A percentile compares a stretch with the other conserved stretches of the same genome.
Evolutionary conservation across 2,113 vertebrate genomes (phyloP).

Genomic region (Dicaeum eximium): DNA sequence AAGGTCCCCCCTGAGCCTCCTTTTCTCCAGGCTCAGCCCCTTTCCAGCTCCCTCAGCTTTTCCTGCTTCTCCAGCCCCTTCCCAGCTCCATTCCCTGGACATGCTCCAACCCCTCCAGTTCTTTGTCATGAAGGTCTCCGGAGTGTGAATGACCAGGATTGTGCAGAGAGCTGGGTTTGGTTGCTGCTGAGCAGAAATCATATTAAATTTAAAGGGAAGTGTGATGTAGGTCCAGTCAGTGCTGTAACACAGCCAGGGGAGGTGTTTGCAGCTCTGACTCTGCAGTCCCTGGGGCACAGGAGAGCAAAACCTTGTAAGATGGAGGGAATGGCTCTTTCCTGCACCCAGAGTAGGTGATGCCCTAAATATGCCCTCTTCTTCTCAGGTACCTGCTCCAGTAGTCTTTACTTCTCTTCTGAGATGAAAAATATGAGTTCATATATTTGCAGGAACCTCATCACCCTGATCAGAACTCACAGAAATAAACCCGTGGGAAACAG

Average conservation of each 20-base stretch:
- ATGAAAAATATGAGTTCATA: not conserved
- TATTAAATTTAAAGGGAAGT: not conserved
- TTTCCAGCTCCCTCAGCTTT: not conserved
- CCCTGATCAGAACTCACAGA: not conserved
- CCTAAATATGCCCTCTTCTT: not conserved
- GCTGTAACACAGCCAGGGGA: not conserved
- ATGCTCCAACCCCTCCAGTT: rapidly evolving
- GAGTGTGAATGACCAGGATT: not conserved
- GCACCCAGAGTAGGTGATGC: not conserved
- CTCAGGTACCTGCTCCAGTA: not conserved
- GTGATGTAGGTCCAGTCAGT: not conserved
- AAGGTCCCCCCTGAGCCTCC: not conserved
- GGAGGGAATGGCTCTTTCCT: not conserved
- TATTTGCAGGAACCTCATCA: not conserved
- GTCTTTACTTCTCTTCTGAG: not conserved
- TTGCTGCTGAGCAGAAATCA: not conserved
- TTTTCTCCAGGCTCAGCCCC: not conserved
- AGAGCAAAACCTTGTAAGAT: not conserved
- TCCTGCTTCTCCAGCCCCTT: not conserved
- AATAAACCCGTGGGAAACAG: not conserved
- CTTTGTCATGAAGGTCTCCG: not conserved
- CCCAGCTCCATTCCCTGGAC: not conserved
- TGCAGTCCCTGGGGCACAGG: not conserved
- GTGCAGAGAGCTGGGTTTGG: not conserved
- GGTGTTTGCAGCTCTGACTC: not conserved